Percentiles rank a stretch among this genome's conserved stretches.
phyloP scores from a whole-genome alignment of 2,113 vertebrate genomes.

The Calidris pygmaea region DNA sequence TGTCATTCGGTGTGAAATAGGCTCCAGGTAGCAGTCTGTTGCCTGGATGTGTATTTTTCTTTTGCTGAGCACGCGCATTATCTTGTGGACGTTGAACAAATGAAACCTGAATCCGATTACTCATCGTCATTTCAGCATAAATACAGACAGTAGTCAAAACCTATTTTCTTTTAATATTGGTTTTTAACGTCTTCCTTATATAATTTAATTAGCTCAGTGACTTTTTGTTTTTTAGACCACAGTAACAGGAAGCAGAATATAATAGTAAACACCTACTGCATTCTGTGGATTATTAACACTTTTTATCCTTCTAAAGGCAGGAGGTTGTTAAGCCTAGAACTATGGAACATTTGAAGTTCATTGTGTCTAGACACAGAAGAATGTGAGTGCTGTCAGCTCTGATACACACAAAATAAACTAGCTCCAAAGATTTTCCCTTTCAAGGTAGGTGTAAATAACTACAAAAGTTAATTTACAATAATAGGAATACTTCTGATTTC shows the following conservation, averaged over 20 bases:
- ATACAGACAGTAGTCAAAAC: neutral
- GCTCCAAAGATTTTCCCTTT: neutral
- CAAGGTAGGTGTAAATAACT: neutral
- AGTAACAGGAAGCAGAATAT: neutral
- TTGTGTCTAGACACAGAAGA: neutral
- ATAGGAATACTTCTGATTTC: neutral
- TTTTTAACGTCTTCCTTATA: neutral
- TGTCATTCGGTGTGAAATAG: neutral
- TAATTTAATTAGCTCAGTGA: neutral
- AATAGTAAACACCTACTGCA: neutral
- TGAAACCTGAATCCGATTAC: neutral
- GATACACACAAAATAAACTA: neutral
- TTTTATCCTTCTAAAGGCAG: neutral
- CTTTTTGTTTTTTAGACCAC: neutral
- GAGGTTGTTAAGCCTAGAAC: neutral
- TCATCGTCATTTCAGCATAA: neutral
- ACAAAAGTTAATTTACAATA: neutral
- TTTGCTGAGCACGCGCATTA: neutral
- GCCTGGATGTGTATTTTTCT: neutral
- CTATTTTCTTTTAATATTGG: neutral
- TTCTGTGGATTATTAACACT: neutral
- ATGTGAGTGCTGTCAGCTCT: neutral
- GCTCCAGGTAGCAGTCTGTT: neutral
- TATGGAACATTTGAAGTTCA: neutral
- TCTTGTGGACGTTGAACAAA: conserved; percentile 11